phyloP scores from a whole-genome alignment of 2,797 vertebrate species.

The Enteromius radiatus region DNA sequence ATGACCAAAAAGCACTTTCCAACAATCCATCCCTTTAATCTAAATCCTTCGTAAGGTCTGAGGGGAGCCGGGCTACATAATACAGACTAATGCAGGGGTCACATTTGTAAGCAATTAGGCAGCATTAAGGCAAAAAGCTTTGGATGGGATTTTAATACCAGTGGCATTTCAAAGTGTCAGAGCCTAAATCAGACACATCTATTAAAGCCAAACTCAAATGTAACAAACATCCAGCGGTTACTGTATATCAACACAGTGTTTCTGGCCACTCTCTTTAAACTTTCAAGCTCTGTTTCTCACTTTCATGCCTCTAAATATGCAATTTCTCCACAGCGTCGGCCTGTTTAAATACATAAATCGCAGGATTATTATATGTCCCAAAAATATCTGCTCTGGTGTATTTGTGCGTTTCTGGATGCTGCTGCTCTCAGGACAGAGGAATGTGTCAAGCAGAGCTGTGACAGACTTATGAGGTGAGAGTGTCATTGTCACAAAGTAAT shows the following conservation, averaged over 20 bases:
- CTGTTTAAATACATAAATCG: constrained; percentile 63
- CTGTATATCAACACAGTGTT: constrained; percentile 65
- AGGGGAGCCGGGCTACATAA: constrained; percentile 39
- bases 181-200: constrained; percentile 66
- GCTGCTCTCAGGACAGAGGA: constrained; percentile 50
- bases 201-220: constrained; percentile 65
- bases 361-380: constrained; percentile 68
- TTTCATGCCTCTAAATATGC: constrained; percentile 57
- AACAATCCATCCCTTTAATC: constrained; percentile 61
- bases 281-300: constrained; percentile 28
- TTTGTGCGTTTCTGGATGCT: constrained; percentile 41
- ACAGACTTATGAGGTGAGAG: constrained; percentile 12
- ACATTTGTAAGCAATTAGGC: constrained; percentile 77
- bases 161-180: constrained; percentile 72
- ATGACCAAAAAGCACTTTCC: constrained; percentile 45
- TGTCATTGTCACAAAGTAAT: background rate
- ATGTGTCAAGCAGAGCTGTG: constrained; percentile 15
- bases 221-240: constrained; percentile 72
- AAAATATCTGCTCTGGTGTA: constrained; percentile 59
- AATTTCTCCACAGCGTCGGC: constrained; percentile 57
- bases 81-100: constrained; percentile 62
- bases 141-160: constrained; percentile 73
- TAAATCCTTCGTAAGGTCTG: constrained; percentile 50
- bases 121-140: constrained; percentile 52
- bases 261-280: constrained; percentile 58